Percentiles rank a stretch among this genome's conserved stretches.
Conservation (phyloP, 2,888 invertebrate genomes). For the Emmelina monodactyla region DNA sequence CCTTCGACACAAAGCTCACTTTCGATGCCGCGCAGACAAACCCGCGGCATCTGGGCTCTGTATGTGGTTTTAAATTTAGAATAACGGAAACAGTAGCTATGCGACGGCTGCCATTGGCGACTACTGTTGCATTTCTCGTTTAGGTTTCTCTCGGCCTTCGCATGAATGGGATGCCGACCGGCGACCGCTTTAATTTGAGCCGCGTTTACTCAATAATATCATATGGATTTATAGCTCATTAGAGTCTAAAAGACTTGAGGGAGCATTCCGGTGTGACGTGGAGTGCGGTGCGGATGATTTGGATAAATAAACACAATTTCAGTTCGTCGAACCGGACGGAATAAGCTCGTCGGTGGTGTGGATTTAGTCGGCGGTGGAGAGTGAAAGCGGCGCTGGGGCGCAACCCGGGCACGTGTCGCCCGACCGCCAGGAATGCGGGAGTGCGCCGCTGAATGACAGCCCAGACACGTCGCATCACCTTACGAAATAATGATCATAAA, state of each 20-base stretch:
- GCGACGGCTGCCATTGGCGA: slow-evolving; percentile 17
- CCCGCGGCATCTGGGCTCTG: slow-evolving; percentile 27
- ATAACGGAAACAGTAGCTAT: slow-evolving; percentile 45
- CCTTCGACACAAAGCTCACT: slow-evolving; percentile 27
- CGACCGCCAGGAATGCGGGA: slow-evolving; percentile 34
- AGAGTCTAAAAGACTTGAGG: slow-evolving; percentile 21
- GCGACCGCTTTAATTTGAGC: slow-evolving; percentile 23
- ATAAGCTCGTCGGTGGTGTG: slow-evolving; percentile 27
- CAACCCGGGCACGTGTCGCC: slow-evolving; percentile 30
- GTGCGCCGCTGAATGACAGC: slow-evolving; percentile 24
- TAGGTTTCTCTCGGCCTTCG: slow-evolving; percentile 45
- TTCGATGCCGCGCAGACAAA: slow-evolving; percentile 19
- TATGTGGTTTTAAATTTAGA: slow-evolving; percentile 50
- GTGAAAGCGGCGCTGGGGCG: slow-evolving; percentile 37
- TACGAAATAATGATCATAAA: neutral
- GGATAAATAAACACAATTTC: slow-evolving; percentile 32
- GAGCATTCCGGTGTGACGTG: slow-evolving; percentile 11
- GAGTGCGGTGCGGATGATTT: slow-evolving; percentile 23
- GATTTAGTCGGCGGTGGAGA: slow-evolving; percentile 33
- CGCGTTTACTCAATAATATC: slow-evolving; percentile 37
- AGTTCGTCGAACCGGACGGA: slow-evolving; percentile 39
- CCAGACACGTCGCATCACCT: neutral
- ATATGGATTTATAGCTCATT: slow-evolving; percentile 46
- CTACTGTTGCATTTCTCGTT: slow-evolving; percentile 30
- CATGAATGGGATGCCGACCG: slow-evolving; percentile 48